Evolutionary conservation across 1,140 invertebrate species (phyloP), one percentile per base, ranked within the genome.

Genomic region (Babylonia areolata): DNA sequence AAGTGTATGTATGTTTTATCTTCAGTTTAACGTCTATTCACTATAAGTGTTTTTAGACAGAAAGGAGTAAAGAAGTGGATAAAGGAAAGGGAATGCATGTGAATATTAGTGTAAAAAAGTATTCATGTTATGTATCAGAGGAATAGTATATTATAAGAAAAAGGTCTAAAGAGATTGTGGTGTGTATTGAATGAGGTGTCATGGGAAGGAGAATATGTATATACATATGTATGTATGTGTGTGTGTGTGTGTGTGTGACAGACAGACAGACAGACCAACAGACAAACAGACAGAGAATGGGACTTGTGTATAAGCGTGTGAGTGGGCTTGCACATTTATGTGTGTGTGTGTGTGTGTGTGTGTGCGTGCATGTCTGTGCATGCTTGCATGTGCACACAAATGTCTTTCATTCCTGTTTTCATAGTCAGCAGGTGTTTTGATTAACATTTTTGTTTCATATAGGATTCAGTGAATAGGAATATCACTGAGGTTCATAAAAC

Each of bases 301-400:
- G 58, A 69, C 58, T 15, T 23, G n/a, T 0, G 6, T 23, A 6
- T 69, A 69, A 28, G 58, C 23, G 69, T 73, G 69, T 35, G 69
- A 33, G 58, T 35, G 69, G 33, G 69, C 23, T 17, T 73, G 69
- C 23, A 31, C 35, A 31, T 35, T 17, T 73, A 23, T 35, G 69
- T 73, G 69, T 35, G 69, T 73, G 69, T 17, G 69, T 73, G 69
- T 17, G 33, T 73, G 69, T 17, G 69, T 73, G 69, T 73, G 69
- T 73, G 69, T 73, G 69, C 35, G 69, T 73, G 69, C 23, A 37
- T 35, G 2, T 73, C 42, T 28, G 33, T 51, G 9, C 9, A 51
- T 12, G 46, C 17, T 17, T 0, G 2, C 9, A 17, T 9, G 17
- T 12, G 46, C 9, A 12, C 9, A 51, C 9, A 17, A 51, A 17